These are phyloP conservation scores for Aspiorhynchus laticeps DNA, from an alignment of 2,113 vertebrate genomes.

Conservation along the genomic window DNA sequence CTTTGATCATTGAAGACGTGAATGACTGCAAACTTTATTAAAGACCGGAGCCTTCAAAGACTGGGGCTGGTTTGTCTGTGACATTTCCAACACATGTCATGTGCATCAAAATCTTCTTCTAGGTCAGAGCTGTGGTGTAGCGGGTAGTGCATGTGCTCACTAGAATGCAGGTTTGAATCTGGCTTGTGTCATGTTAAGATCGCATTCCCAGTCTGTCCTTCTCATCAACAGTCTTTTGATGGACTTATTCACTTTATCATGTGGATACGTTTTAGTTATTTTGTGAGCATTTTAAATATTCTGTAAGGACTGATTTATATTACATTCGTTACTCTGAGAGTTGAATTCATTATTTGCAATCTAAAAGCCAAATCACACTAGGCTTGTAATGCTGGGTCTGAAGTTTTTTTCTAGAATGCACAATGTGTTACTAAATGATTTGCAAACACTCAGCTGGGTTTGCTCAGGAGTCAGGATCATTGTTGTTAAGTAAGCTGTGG, in stretches of 20 bases:
- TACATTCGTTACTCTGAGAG: background rate
- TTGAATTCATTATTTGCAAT: background rate
- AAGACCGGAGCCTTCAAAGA: background rate
- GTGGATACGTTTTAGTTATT: background rate
- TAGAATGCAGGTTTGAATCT: background rate
- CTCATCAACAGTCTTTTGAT: background rate
- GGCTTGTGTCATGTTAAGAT: background rate
- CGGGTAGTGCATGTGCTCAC: background rate
- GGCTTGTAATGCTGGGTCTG: background rate
- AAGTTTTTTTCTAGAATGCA: background rate
- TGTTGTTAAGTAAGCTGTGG: constrained; percentile 8
- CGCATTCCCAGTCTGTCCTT: background rate
- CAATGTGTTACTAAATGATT: background rate
- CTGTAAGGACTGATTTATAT: background rate
- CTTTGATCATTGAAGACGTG: background rate
- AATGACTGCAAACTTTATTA: constrained; percentile 1
- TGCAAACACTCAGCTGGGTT: constrained; percentile 1
- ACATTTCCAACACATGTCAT: background rate
- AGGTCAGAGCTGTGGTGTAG: background rate
- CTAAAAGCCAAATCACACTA: background rate
- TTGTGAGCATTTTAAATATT: background rate
- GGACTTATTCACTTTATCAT: background rate
- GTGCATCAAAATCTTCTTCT: background rate
- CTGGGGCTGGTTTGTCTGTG: background rate
- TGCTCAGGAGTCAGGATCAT: background rate